Base-by-base conservation (phyloP, 37 sponge, comb jelly and placozoan species). In the Spongilla lacustris region DNA sequence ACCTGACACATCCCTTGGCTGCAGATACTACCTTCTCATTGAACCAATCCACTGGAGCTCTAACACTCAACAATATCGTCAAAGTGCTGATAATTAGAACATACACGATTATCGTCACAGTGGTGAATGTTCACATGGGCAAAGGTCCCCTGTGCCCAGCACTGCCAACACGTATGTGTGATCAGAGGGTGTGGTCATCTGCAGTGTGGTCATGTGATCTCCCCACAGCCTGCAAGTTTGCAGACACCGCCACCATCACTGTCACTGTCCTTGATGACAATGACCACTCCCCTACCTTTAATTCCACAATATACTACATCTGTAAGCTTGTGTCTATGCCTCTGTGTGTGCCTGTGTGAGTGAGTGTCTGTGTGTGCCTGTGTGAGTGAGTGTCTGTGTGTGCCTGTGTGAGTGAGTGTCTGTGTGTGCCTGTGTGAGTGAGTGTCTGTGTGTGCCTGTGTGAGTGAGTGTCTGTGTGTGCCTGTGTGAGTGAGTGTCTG, bases 221-320 rank as follows among this genome's bases (percentile, higher is more conserved):
- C 33, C 11, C 36, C 28, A 36, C 35, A 89, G 84, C 30, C 19
- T 89, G 89, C 69, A 48, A 25, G 23, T 50, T 89, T 0, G 70
- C 49, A 31, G 49, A 67, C 19, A 48, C 33, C 12, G 67, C 77
- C 23, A 41, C 34, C 12, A 28, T 85, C 3, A 70, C 75, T 25
- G 66, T 90, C 10, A 41, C 34, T 26, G 66, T 90, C 25, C 35
- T 33, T 19, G 91, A 90, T 85, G 82, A 35, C 14, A 90, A 90
- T 82, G 91, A 90, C 48, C 85, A 90, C 78, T 4, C 27, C 9
- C 91, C 91, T 21, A 29, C 50, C 12, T 90, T 90, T 81, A 25
- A 26, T 0, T 22, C 5, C 0, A 0, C 28, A 24, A 17, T 36
- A 0, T 90, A 85, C 30, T 36, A 34, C 33, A 77, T 86, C 80